These are phyloP conservation scores for Menidia beryllina DNA, from an alignment of 2,113 vertebrate genomes.

Conservation along the genomic window DNA sequence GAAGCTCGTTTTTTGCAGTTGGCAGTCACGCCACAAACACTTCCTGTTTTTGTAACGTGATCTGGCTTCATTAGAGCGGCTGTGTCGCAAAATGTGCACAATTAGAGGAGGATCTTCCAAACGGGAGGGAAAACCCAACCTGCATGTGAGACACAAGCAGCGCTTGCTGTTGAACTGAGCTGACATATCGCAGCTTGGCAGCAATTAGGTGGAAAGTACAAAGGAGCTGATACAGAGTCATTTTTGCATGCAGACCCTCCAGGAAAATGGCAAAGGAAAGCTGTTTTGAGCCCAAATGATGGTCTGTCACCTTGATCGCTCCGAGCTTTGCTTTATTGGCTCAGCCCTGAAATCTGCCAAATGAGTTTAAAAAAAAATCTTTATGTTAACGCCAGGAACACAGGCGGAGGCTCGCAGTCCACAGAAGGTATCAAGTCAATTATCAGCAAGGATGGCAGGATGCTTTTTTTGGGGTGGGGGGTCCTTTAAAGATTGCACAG, in stretches of 20 bases:
- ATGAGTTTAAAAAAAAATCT: constrained; percentile 48
- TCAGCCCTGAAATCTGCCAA: constrained; percentile 30
- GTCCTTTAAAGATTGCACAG: constrained; percentile 17
- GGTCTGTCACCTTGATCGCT: constrained; percentile 42
- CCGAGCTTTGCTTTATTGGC: constrained; percentile 26
- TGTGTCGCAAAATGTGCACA: constrained; percentile 55
- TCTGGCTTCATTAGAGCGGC: constrained; percentile 58
- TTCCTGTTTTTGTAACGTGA: constrained; percentile 46
- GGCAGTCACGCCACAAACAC: constrained; percentile 52
- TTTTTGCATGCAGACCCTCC: constrained; percentile 52
- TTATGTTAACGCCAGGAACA: constrained; percentile 32
- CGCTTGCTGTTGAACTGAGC: constrained; percentile 36
- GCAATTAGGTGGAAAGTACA: constrained; percentile 67
- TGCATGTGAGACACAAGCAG: constrained; percentile 35
- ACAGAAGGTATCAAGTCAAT: constrained; percentile 41
- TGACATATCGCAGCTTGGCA: constrained; percentile 54
- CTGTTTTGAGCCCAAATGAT: constrained; percentile 49
- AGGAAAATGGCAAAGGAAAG: constrained; percentile 52
- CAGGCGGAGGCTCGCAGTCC: constrained; percentile 16
- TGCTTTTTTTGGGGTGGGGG: constrained; percentile 14
- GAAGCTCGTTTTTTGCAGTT: too few relatives aligned
- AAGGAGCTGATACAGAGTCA: constrained; percentile 56
- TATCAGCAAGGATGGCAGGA: constrained; percentile 28
- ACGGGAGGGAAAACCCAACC: constrained; percentile 42
- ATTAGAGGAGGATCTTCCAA: constrained; percentile 55